Evolutionary conservation across 1,140 invertebrate species (phyloP).

Genomic region (Drosophila tropicalis): DNA sequence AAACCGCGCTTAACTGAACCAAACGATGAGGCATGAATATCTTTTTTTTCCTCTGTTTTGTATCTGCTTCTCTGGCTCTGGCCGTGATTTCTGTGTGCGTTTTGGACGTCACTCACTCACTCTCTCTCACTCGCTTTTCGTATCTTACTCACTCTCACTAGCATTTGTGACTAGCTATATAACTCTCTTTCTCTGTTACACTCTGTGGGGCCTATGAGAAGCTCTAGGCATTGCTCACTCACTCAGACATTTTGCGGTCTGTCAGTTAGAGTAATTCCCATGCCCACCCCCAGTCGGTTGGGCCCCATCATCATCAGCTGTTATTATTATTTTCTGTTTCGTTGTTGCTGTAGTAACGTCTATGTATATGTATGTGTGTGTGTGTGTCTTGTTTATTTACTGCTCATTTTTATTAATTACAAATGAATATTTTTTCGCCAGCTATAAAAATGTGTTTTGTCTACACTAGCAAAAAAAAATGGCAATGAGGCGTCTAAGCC

Average conservation of each 20-base stretch:
- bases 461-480: conserved; percentile 25
- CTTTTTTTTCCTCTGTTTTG: conserved; percentile 41
- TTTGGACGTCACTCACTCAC: conserved; percentile 19
- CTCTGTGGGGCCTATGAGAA: background rate
- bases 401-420: conserved; percentile 49
- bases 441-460: background rate
- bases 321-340: conserved; percentile 28
- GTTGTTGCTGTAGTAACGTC: conserved; percentile 60
- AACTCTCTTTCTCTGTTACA: background rate
- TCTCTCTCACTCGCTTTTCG: conserved; percentile 24
- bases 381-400: conserved; percentile 42
- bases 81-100: conserved; percentile 55
- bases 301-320: background rate
- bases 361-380: too few species aligned
- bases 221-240: background rate
- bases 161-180: too few species aligned
- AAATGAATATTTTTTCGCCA: conserved; percentile 29
- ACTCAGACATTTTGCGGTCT: conserved; percentile 54
- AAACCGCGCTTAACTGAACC: conserved; percentile 73
- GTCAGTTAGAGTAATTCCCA: conserved; percentile 42
- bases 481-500: background rate
- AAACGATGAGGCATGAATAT: conserved; percentile 44
- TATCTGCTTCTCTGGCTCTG: conserved; percentile 37
- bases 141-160: background rate
- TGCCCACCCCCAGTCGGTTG: conserved; percentile 10